A percentile compares a stretch with the other conserved stretches of the same genome.
Evolutionary conservation across 2,113 vertebrate genomes (phyloP).

Genomic region (Prolemur simus): DNA sequence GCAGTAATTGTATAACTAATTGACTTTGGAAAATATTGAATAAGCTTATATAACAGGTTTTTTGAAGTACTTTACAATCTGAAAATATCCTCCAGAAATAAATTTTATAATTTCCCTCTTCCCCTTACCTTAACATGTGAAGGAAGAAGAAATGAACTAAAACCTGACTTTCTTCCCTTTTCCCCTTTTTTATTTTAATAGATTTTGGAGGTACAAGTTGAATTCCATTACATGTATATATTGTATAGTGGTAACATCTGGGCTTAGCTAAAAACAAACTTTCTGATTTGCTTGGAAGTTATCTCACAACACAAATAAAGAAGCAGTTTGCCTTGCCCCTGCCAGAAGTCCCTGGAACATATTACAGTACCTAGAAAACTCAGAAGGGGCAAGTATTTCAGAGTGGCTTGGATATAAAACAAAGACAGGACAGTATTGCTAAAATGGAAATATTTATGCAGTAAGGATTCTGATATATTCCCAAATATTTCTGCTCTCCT

Average conservation of each 20-base stretch:
- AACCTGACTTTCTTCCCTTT: neutral
- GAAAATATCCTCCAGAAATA: neutral
- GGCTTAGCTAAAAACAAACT: neutral
- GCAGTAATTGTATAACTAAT: neutral
- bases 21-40: neutral
- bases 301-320: neutral
- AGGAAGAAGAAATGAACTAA: neutral
- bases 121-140: neutral
- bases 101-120: neutral
- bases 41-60: neutral
- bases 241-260: too few species aligned
- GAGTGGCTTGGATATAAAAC: neutral
- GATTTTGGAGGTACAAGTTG: too few species aligned
- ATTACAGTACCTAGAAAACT: neutral
- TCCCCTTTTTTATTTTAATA: too few species aligned
- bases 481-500: neutral
- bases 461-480: neutral
- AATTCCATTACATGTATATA: too few species aligned
- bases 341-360: neutral
- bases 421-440: neutral
- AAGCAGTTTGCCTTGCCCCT: neutral
- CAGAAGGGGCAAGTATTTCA: neutral
- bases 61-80: constrained; percentile 1
- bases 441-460: neutral
- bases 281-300: constrained; percentile 19